These are phyloP conservation scores for Tachystola acroxantha DNA, from an alignment of 2,888 invertebrate genomes.

Conservation along the genomic window DNA sequence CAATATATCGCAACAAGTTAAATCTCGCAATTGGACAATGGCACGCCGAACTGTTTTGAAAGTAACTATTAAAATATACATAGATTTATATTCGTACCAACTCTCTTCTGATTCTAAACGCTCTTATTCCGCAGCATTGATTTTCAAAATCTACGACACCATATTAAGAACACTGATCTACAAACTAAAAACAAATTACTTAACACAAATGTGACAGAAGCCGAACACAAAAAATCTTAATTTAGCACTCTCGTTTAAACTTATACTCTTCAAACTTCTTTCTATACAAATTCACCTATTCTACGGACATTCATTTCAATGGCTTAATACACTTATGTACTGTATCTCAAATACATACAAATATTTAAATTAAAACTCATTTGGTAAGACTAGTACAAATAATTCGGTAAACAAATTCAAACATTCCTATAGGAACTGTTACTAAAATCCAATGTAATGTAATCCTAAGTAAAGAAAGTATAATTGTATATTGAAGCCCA, in stretches of 20 bases:
- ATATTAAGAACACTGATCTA: constrained; percentile 32
- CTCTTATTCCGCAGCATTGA: constrained; percentile 47
- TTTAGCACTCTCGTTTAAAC: not conserved
- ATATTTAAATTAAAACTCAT: constrained; percentile 2
- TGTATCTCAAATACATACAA: not conserved
- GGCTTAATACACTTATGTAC: not conserved
- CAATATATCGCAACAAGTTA: too few species aligned
- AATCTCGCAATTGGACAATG: too few species aligned
- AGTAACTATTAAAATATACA: too few species aligned
- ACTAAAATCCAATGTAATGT: constrained; percentile 3
- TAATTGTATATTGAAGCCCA: not conserved
- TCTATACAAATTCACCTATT: constrained; percentile 1
- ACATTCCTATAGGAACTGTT: constrained; percentile 22
- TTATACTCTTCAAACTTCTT: too few species aligned
- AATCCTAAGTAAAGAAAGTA: too few species aligned
- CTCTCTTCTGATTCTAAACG: not conserved
- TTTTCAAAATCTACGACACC: constrained; percentile 37
- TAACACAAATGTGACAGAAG: constrained; percentile 12
- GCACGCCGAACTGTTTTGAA: too few species aligned
- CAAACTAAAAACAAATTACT: constrained; percentile 11
- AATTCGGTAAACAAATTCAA: constrained; percentile 22
- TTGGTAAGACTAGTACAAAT: constrained; percentile 29
- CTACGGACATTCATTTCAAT: not conserved
- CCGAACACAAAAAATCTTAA: constrained; percentile 2
- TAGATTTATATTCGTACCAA: too few species aligned